phyloP scores from a whole-genome alignment of 92 coral and sea anemone genomes.

The Hydrozoanthus gracilis region DNA sequence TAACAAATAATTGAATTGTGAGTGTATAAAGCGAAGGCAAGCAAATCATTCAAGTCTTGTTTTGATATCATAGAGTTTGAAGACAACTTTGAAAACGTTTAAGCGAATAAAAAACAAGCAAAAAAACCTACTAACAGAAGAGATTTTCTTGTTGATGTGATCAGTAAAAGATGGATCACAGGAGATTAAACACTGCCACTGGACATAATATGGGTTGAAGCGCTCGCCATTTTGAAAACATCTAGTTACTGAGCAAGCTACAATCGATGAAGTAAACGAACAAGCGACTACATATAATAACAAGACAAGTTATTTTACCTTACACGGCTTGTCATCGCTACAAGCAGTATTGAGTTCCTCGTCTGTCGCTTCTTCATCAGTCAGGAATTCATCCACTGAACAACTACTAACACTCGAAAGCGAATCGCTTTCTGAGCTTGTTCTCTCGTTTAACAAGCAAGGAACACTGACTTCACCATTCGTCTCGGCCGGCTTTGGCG shows the following conservation, averaged over 20 bases:
- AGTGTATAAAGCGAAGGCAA: slow-evolving; percentile 10
- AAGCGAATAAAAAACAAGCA: slow-evolving; percentile 28
- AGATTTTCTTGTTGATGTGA: too few species aligned
- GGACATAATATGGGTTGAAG: not conserved
- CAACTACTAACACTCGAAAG: slow-evolving; percentile 75
- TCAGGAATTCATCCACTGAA: slow-evolving; percentile 77
- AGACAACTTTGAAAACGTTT: slow-evolving; percentile 4
- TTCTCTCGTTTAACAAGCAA: slow-evolving; percentile 59
- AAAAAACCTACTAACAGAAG: not conserved
- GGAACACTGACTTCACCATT: slow-evolving; percentile 71
- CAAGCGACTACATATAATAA: not conserved
- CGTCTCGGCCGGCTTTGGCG: slow-evolving; percentile 36
- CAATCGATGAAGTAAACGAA: not conserved
- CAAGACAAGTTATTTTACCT: slow-evolving; percentile 59
- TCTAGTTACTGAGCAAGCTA: not conserved
- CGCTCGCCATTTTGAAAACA: slow-evolving; percentile 13
- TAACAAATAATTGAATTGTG: not conserved
- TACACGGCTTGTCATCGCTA: slow-evolving; percentile 70
- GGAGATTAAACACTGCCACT: not conserved
- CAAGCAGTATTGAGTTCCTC: slow-evolving; percentile 67
- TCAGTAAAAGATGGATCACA: not conserved
- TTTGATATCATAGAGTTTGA: slow-evolving; percentile 39
- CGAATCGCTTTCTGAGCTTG: slow-evolving; percentile 69
- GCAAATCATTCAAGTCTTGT: slow-evolving; percentile 1
- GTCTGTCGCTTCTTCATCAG: slow-evolving; percentile 88